Percentiles rank a stretch among this genome's conserved stretches.
phyloP scores from a whole-genome alignment of 2,888 invertebrate genomes.

The Ptychoptera albimana region DNA sequence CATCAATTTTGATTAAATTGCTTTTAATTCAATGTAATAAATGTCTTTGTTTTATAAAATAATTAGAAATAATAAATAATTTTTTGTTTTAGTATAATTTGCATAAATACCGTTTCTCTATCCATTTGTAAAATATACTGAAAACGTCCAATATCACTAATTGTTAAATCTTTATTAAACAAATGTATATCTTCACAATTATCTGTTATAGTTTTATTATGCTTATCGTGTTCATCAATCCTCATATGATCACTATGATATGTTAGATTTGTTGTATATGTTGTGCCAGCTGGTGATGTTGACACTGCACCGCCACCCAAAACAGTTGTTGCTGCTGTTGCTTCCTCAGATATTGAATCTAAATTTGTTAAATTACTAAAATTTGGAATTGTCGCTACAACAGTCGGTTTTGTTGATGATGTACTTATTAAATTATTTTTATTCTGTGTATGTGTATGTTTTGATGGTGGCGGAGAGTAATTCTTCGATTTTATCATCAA shows the following conservation, averaged over 20 bases:
- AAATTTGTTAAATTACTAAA: background rate
- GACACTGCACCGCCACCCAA: no score
- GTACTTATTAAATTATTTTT: background rate
- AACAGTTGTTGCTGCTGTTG: background rate
- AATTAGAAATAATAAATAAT: no score
- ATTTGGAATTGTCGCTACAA: background rate
- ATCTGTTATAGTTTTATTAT: background rate
- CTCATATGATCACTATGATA: constrained; percentile 1
- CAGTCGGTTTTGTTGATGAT: background rate
- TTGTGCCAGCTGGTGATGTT: no score
- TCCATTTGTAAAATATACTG: constrained; percentile 16
- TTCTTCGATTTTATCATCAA: background rate
- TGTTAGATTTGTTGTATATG: no score
- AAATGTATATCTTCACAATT: constrained; percentile 1
- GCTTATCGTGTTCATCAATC: background rate
- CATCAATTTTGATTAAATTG: no score
- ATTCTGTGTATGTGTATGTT: background rate
- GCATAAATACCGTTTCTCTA: constrained; percentile 12
- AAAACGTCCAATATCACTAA: constrained; percentile 14
- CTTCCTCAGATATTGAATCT: constrained; percentile 3
- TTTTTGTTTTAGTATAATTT: no score
- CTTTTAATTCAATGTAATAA: no score
- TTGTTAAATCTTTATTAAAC: constrained; percentile 10
- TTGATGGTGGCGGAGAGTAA: background rate
- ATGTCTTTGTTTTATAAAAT: no score